Evolutionary conservation across 1,140 invertebrate species (phyloP).

Genomic region (Leptopilina boulardi): DNA sequence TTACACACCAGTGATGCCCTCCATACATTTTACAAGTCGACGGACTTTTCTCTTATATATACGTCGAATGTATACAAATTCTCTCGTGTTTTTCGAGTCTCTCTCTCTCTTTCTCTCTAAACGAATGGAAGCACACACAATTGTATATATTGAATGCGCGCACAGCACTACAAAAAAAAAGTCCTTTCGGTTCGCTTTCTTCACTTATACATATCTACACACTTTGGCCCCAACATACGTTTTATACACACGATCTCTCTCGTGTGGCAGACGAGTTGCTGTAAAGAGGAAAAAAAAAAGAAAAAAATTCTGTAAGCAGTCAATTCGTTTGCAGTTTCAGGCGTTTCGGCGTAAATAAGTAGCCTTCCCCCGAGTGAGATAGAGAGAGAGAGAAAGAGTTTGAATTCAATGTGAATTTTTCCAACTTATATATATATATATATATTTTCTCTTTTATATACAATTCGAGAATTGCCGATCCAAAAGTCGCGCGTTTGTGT

Average conservation of each 20-base stretch:
- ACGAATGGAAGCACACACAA: slow-evolving; percentile 45
- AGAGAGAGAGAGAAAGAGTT: no score
- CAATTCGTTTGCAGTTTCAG: slow-evolving; percentile 37
- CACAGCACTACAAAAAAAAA: slow-evolving; percentile 38
- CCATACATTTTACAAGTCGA: not conserved
- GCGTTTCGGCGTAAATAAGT: slow-evolving; percentile 42
- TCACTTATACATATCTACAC: slow-evolving; percentile 31
- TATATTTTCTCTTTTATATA: no score
- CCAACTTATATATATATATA: not conserved
- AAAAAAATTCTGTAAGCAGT: slow-evolving; percentile 38
- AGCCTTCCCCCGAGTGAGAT: no score
- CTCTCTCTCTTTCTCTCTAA: slow-evolving; percentile 21
- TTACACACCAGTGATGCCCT: not conserved
- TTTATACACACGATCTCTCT: slow-evolving; percentile 43
- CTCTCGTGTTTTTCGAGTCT: slow-evolving; percentile 18
- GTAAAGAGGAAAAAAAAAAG: not conserved
- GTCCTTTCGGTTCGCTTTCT: slow-evolving; percentile 39
- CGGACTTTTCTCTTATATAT: slow-evolving; percentile 15
- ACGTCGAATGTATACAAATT: slow-evolving; percentile 35
- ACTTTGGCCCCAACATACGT: slow-evolving; percentile 29
- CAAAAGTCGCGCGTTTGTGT: not conserved
- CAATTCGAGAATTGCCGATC: slow-evolving; percentile 23
- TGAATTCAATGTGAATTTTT: slow-evolving; percentile 36
- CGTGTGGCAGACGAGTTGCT: slow-evolving; percentile 35
- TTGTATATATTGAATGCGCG: slow-evolving; percentile 42